phyloP scores from a whole-genome alignment of 2,888 invertebrate species.

The Epinotia brunnichana region DNA sequence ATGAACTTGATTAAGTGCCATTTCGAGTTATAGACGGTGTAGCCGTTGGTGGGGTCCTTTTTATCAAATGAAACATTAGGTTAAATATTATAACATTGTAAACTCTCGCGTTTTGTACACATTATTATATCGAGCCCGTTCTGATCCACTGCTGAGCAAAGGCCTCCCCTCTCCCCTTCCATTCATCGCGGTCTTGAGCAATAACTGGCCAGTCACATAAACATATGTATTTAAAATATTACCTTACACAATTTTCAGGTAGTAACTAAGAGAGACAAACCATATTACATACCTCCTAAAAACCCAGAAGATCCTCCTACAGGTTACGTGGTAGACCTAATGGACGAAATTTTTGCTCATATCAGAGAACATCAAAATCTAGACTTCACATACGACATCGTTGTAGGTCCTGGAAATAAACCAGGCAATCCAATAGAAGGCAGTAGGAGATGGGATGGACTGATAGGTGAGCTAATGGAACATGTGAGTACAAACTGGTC shows the following conservation, averaged over 20 bases:
- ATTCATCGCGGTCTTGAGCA: too few relatives aligned
- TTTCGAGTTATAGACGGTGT: too few relatives aligned
- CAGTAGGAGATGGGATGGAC: conserved; percentile 90
- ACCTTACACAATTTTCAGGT: conserved; percentile 68
- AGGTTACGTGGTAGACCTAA: conserved; percentile 94
- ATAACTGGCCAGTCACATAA: too few relatives aligned
- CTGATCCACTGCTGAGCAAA: too few relatives aligned
- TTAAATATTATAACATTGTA: too few relatives aligned
- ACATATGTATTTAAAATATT: too few relatives aligned
- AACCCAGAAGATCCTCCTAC: conserved; percentile 81
- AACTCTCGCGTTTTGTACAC: too few relatives aligned
- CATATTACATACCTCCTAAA: conserved; percentile 61
- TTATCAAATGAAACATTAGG: too few relatives aligned
- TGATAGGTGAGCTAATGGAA: conserved; percentile 89
- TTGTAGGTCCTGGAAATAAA: conserved; percentile 85
- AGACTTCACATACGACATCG: conserved; percentile 85
- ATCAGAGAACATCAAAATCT: conserved; percentile 58
- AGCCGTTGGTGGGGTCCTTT: too few relatives aligned
- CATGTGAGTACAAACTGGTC: conserved; percentile 80
- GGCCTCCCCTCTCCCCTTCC: too few relatives aligned
- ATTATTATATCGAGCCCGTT: too few relatives aligned
- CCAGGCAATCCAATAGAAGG: conserved; percentile 87
- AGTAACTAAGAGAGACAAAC: conserved; percentile 76
- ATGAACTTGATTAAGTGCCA: too few relatives aligned
- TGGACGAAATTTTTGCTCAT: conserved; percentile 86